Base-by-base conservation (phyloP, 2,797 vertebrate species). In the Melanitta fusca region DNA sequence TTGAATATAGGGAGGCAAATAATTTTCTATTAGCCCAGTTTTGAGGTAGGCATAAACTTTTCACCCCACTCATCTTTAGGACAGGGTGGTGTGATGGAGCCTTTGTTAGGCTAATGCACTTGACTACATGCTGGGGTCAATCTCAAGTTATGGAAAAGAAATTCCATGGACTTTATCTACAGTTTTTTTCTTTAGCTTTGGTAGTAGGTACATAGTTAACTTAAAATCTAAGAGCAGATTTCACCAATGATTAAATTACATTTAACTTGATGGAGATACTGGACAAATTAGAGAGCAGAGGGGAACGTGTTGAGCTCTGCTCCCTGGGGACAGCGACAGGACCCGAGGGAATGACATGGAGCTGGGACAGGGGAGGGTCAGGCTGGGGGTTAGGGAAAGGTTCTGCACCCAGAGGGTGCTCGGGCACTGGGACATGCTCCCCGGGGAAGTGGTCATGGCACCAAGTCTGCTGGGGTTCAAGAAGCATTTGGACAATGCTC, bases 51-150 rank as follows among this genome's bases (percentile, higher is more conserved):
- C 58, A 66, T 15, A 81, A 53, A 34, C 4, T 61, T 56, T 66
- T 15, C 3, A 0, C 3, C 9, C 3, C 6, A 69, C 25, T 12
- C 1, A 21, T 61, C 22, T 65, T 88, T 57, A 57, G 15, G 17
- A 45, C 25, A 3, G 2, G 10, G 14, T 45, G 4, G 47, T 6
- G 27, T 20, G 28, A 34, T 79, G 61, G 17, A 74, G 8, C 5
- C 49, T 73, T 5, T 70, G 11, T 70, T 25, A 19, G 2, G 24
- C 12, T 3, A 1, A 0, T 39, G 16, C 32, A 25, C 13, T 72
- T 81, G 9, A 49, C 10, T 45, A 2, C 18, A 1, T 38, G 18
- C 39, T 54, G 11, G 11, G 10, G 2, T 66, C 24, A 22, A 17
- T 32, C 30, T 73, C 41, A 45, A 57, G 38, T 58, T 27, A 21